A percentile compares a stretch with the other conserved stretches of the same genome.
These are phyloP conservation scores for Serrognathus titanus DNA, from an alignment of 2,888 invertebrate genomes.

Conservation along the genomic window DNA sequence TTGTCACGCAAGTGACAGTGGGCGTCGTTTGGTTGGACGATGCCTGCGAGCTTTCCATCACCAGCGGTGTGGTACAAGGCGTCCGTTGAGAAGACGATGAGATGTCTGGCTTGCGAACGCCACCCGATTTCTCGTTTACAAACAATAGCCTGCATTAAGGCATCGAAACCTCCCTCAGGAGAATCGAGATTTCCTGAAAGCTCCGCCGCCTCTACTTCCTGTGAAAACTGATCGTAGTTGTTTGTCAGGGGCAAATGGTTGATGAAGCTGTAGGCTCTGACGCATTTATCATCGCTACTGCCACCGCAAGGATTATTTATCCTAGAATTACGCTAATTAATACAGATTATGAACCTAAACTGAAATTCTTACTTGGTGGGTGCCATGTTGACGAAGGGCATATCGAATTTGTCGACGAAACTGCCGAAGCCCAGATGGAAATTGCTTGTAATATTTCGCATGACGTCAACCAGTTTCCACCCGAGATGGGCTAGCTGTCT, in stretches of 20 bases:
- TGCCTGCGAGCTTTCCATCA: conserved; percentile 70
- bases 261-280: conserved; percentile 68
- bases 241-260: conserved; percentile 66
- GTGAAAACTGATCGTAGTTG: conserved; percentile 51
- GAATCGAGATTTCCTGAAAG: conserved; percentile 54
- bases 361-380: conserved; percentile 6
- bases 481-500: conserved; percentile 52
- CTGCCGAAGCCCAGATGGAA: conserved; percentile 65
- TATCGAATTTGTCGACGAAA: conserved; percentile 65
- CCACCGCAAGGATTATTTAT: background rate
- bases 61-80: conserved; percentile 74
- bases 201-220: conserved; percentile 43
- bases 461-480: conserved; percentile 50
- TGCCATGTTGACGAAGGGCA: conserved; percentile 55
- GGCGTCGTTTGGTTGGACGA: conserved; percentile 69
- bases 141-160: conserved; percentile 79
- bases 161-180: conserved; percentile 81
- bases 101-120: conserved; percentile 67
- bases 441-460: conserved; percentile 60
- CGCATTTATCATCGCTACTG: conserved; percentile 34
- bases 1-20: conserved; percentile 60
- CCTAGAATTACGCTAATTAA: background rate
- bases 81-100: conserved; percentile 76
- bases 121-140: conserved; percentile 71
- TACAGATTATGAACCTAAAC: background rate